phyloP scores from a whole-genome alignment of 2,797 vertebrate genomes.

The Graptemys geographica region DNA sequence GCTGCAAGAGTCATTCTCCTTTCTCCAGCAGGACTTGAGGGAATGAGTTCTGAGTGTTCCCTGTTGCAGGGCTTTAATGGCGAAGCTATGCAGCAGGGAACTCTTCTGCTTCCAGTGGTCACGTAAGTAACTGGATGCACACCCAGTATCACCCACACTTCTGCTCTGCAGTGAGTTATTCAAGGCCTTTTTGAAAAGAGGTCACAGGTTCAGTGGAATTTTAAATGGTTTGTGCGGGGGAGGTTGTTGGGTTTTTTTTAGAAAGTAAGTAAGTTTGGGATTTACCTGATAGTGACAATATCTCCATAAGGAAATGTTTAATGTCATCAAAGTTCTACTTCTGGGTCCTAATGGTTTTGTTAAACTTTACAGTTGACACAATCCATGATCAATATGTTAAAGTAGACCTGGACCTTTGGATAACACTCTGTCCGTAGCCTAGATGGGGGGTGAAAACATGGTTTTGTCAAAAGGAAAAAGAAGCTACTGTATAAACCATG shows the following conservation, averaged over 20 bases:
- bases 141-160: background rate
- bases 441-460: background rate
- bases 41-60: background rate
- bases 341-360: background rate
- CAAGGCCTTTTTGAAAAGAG: background rate
- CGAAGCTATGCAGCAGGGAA: background rate
- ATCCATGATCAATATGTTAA: background rate
- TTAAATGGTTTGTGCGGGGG: background rate
- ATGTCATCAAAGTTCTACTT: background rate
- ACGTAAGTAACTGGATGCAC: rapidly evolving
- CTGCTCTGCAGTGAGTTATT: background rate
- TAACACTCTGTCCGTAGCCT: background rate
- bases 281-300: background rate
- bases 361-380: background rate
- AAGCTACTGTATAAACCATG: background rate
- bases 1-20: background rate
- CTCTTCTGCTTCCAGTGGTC: background rate
- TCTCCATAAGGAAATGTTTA: background rate
- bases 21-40: background rate
- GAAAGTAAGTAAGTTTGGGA: background rate
- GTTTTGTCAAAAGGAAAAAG: background rate
- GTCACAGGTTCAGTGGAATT: background rate
- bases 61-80: background rate
- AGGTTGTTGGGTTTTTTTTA: background rate
- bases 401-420: background rate